Conservation (phyloP, 2,113 vertebrate genomes). For the Chaetorhynchus papuensis region DNA sequence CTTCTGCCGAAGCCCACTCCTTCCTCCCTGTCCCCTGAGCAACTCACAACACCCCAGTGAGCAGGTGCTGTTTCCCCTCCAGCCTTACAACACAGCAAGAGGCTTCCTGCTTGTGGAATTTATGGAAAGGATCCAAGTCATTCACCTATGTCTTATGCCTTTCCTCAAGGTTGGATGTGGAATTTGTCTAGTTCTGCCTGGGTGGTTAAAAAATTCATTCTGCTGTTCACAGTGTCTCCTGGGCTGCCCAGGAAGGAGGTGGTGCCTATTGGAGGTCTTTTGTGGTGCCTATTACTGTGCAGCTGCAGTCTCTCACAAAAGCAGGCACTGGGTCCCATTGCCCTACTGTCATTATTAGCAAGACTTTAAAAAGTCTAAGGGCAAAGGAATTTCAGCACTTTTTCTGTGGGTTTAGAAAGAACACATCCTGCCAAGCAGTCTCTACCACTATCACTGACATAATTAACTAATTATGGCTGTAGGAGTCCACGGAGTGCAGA, state of each 20-base stretch:
- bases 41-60: too few relatives aligned
- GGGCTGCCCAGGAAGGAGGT: background rate
- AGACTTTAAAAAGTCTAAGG: background rate
- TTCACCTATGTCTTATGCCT: background rate
- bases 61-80: background rate
- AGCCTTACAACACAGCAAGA: accelerated
- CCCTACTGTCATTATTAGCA: background rate
- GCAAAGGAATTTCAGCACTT: background rate
- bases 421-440: too few relatives aligned
- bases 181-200: background rate
- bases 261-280: background rate
- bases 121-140: background rate
- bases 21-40: background rate
- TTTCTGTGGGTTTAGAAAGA: background rate
- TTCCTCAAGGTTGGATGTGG: background rate
- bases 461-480: background rate
- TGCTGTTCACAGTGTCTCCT: background rate
- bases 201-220: background rate
- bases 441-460: background rate
- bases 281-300: background rate
- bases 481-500: background rate
- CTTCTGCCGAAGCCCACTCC: background rate
- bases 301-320: background rate
- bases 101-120: background rate
- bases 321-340: background rate